Conservation (phyloP, 2,888 invertebrate genomes). For the Papilio gigon region DNA sequence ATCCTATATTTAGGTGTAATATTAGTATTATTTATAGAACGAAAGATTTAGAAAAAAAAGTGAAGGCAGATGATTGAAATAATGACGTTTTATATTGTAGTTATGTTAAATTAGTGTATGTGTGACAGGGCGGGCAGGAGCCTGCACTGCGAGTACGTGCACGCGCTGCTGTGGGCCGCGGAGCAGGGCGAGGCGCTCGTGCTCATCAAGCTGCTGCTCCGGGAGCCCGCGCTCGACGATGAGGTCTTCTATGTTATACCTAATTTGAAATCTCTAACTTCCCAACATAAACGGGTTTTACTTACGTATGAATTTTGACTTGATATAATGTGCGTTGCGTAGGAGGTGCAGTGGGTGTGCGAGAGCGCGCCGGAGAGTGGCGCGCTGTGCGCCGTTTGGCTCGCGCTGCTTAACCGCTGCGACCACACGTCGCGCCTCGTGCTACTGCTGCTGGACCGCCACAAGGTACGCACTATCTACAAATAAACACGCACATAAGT, state of each 20-base stretch:
- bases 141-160: slow-evolving; percentile 63
- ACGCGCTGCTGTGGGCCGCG: slow-evolving; percentile 50
- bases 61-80: no score
- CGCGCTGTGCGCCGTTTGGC: slow-evolving; percentile 63
- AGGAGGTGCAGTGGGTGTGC: slow-evolving; percentile 66
- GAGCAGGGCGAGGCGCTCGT: slow-evolving; percentile 58
- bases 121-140: slow-evolving; percentile 57
- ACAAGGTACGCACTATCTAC: slow-evolving; percentile 67
- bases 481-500: neutral
- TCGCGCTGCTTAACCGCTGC: slow-evolving; percentile 63
- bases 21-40: no score
- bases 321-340: slow-evolving; percentile 46
- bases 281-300: no score
- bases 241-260: slow-evolving; percentile 54
- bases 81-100: no score
- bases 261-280: no score
- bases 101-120: no score
- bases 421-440: slow-evolving; percentile 55
- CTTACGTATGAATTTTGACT: no score
- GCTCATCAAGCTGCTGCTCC: slow-evolving; percentile 66
- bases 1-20: no score
- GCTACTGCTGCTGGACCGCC: slow-evolving; percentile 51
- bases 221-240: slow-evolving; percentile 59
- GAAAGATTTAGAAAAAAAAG: no score
- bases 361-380: slow-evolving; percentile 49